Evolutionary conservation across 2,113 vertebrate species (phyloP).

Genomic region (Tragelaphus imberbis): DNA sequence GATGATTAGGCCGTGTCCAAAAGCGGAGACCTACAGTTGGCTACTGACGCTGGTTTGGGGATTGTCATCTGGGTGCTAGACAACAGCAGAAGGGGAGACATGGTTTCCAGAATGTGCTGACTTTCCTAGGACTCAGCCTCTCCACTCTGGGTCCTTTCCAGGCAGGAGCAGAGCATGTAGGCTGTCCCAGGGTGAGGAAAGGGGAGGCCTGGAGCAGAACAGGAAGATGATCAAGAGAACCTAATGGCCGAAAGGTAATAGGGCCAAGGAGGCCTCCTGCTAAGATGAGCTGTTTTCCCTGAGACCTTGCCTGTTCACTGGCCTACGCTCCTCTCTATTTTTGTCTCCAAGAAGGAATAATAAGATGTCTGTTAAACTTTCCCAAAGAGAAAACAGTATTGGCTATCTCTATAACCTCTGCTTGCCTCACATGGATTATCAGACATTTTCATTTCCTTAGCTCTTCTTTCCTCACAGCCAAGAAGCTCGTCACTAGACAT

Average conservation of each 20-base stretch:
- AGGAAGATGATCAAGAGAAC: background rate
- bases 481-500: background rate
- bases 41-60: background rate
- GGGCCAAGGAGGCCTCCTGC: background rate
- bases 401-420: background rate
- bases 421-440: background rate
- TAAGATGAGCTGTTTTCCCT: background rate
- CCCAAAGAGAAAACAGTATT: background rate
- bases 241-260: background rate
- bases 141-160: background rate
- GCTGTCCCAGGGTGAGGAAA: background rate
- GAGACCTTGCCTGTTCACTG: background rate
- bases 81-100: background rate
- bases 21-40: conserved; percentile 13
- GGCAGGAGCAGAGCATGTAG: background rate
- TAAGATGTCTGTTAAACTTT: background rate
- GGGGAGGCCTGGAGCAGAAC: background rate
- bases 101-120: background rate
- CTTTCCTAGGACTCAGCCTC: background rate
- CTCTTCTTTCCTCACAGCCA: background rate
- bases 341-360: background rate
- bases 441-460: background rate
- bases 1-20: conserved; percentile 11
- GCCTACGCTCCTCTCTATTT: background rate
- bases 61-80: conserved; percentile 2